phyloP scores from a whole-genome alignment of 2,113 vertebrate genomes.

The Daubentonia madagascariensis region DNA sequence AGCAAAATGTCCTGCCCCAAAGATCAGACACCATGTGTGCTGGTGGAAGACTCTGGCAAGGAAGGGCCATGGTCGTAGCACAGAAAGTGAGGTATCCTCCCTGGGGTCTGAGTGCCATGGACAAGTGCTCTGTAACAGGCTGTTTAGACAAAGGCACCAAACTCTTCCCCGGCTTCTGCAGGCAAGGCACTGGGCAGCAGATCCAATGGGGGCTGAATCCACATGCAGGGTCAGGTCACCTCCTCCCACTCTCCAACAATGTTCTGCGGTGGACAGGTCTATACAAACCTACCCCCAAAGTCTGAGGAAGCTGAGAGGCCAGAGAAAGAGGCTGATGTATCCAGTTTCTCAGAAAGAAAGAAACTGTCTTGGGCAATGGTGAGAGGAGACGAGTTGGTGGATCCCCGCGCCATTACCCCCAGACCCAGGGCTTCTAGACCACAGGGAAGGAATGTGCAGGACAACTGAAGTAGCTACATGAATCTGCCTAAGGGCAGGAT shows the following conservation, averaged over 20 bases:
- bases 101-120: fast-evolving
- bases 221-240: neutral
- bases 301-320: too few species aligned
- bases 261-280: too few species aligned
- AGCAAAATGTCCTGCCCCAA: neutral
- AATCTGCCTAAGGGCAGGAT: too few species aligned
- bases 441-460: too few species aligned
- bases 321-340: too few species aligned
- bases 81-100: neutral
- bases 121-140: fast-evolving
- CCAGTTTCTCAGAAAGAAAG: too few species aligned
- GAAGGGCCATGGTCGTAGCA: neutral
- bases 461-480: too few species aligned
- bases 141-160: neutral
- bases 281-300: too few species aligned
- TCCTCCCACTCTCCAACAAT: neutral
- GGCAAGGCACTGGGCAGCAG: fast-evolving
- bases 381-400: too few species aligned
- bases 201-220: neutral
- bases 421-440: too few species aligned
- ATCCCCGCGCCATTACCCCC: too few species aligned
- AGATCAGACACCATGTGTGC: neutral
- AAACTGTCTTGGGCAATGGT: too few species aligned
- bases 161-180: neutral
- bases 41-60: neutral